Conservation (phyloP, 2,113 vertebrate genomes). For the Alouatta palliata region DNA sequence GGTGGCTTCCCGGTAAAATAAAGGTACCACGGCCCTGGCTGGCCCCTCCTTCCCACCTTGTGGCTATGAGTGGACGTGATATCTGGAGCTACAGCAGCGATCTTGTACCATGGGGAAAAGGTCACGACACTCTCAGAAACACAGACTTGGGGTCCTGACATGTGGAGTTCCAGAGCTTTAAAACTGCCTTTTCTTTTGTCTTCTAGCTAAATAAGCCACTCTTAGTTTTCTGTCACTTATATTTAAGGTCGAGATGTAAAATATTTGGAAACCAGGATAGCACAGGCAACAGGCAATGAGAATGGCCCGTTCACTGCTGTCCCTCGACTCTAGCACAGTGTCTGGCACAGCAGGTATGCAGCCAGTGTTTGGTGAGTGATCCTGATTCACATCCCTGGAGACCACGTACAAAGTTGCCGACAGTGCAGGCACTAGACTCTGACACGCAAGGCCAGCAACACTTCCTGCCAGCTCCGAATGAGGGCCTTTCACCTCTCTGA, state of each 20-base stretch:
- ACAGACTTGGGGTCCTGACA: neutral
- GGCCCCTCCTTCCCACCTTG: neutral
- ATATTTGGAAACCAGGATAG: neutral
- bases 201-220: neutral
- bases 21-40: neutral
- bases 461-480: neutral
- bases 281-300: neutral
- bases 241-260: neutral
- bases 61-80: neutral
- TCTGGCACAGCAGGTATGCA: too few relatives aligned
- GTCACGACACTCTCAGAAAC: neutral
- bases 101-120: neutral
- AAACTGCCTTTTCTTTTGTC: neutral
- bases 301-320: neutral
- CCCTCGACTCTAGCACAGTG: neutral
- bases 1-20: neutral
- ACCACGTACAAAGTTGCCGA: accelerated
- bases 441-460: neutral
- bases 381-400: neutral
- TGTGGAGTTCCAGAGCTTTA: neutral
- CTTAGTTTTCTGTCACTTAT: neutral
- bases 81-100: neutral
- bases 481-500: neutral
- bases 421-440: neutral
- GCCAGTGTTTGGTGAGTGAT: neutral